A percentile compares a stretch with the other conserved stretches of the same genome.
phyloP scores from a whole-genome alignment of 2,888 invertebrate species.

The Platycheirus albimanus region DNA sequence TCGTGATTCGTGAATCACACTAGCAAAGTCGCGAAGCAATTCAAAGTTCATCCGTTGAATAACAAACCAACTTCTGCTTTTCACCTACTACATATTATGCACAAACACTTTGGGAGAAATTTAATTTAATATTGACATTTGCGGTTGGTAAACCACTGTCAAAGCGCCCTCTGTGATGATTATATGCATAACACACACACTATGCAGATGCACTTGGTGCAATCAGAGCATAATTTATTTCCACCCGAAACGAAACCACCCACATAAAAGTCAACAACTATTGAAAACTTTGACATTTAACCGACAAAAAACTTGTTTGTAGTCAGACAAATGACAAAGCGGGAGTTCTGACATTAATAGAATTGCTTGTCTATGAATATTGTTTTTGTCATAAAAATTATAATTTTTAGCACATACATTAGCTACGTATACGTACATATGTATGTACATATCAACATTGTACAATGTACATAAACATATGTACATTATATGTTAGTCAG shows the following conservation, averaged over 20 bases:
- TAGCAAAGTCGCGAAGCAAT: conserved; percentile 11
- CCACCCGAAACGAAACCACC: background rate
- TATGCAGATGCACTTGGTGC: background rate
- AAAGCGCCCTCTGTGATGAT: conserved; percentile 1
- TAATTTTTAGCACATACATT: no score
- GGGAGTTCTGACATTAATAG: conserved; percentile 50
- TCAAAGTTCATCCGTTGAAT: conserved; percentile 19
- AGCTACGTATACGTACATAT: no score
- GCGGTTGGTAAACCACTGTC: background rate
- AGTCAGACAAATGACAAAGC: background rate
- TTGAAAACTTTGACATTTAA: conserved; percentile 34
- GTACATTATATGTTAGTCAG: conserved; percentile 38
- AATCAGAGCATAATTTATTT: background rate
- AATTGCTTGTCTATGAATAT: conserved; percentile 36
- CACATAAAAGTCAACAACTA: conserved; percentile 4
- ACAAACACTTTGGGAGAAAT: conserved; percentile 37
- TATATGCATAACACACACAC: background rate
- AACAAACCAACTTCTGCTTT: conserved; percentile 34
- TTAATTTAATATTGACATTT: conserved; percentile 53
- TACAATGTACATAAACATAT: no score
- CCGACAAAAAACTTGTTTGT: conserved; percentile 31
- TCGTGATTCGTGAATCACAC: conserved; percentile 45
- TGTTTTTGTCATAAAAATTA: conserved; percentile 29
- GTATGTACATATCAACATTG: conserved; percentile 18
- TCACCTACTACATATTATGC: conserved; percentile 35